phyloP scores from a whole-genome alignment of 1,140 invertebrate genomes.

The Drosophila suzukii region DNA sequence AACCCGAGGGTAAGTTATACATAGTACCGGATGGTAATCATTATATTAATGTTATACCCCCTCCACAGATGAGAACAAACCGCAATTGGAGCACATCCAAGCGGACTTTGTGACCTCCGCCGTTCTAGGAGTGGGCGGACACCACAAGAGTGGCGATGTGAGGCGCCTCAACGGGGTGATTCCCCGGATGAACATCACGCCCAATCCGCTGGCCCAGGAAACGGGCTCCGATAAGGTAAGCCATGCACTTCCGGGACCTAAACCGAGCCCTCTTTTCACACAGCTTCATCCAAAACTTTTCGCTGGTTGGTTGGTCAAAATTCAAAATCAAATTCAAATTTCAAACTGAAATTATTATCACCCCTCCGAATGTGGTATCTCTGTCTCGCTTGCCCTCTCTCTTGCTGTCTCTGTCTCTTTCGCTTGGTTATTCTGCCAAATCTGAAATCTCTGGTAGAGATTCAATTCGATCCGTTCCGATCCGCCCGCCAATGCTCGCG shows the following conservation, averaged over 20 bases:
- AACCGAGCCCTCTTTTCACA: constrained; percentile 18
- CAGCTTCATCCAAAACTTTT: constrained; percentile 59
- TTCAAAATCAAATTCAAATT: constrained; percentile 21
- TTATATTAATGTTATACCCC: background rate
- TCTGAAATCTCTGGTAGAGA: background rate
- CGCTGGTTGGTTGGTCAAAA: constrained; percentile 82
- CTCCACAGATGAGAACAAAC: constrained; percentile 73
- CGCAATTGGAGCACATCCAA: constrained; percentile 85
- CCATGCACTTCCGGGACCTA: background rate
- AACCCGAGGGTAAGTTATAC: constrained; percentile 84
- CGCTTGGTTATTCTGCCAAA: constrained; percentile 11
- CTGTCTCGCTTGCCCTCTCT: constrained; percentile 29
- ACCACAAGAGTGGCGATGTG: constrained; percentile 68
- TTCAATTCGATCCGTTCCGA: background rate
- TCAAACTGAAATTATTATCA: constrained; percentile 15
- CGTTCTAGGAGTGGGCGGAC: constrained; percentile 66
- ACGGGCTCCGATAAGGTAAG: constrained; percentile 79
- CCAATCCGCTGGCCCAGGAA: constrained; percentile 88
- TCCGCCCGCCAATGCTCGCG: constrained; percentile 58
- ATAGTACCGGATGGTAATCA: background rate
- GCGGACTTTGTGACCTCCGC: constrained; percentile 85
- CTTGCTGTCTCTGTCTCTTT: constrained; percentile 28
- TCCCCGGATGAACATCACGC: constrained; percentile 89
- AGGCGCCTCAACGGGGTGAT: constrained; percentile 87
- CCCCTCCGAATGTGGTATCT: constrained; percentile 17